Percentiles rank a stretch among this genome's conserved stretches.
phyloP scores from a whole-genome alignment of 2,888 invertebrate genomes.

The Leptopilina myrica region DNA sequence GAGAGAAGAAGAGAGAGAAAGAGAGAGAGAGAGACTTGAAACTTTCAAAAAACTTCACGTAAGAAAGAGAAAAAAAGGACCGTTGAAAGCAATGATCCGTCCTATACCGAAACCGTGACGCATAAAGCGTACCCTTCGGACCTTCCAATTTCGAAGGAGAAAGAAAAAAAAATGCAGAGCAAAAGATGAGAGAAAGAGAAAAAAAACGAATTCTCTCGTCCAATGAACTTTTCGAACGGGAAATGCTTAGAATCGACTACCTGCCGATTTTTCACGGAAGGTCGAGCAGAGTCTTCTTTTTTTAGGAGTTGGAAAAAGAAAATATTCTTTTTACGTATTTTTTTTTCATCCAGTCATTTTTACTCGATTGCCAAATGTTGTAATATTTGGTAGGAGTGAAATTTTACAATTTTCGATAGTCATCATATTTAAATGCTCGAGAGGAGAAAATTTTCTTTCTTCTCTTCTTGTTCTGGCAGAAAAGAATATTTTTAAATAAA shows the following conservation, averaged over 20 bases:
- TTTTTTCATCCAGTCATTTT: constrained; percentile 7
- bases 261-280: constrained; percentile 71
- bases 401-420: constrained; percentile 29
- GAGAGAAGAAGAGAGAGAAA: not conserved
- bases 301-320: not conserved
- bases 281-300: constrained; percentile 49
- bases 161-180: constrained; percentile 31
- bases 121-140: constrained; percentile 58
- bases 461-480: not conserved
- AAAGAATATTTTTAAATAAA: too few relatives aligned
- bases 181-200: constrained; percentile 43
- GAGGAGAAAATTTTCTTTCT: not conserved
- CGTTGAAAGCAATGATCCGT: constrained; percentile 61
- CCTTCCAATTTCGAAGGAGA: constrained; percentile 51
- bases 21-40: not conserved
- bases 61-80: constrained; percentile 50
- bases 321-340: constrained; percentile 28
- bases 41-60: constrained; percentile 44
- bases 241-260: constrained; percentile 63
- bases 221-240: constrained; percentile 44
- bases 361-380: not conserved
- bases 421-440: constrained; percentile 26
- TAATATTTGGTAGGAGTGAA: not conserved
- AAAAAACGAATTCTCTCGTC: constrained; percentile 50
- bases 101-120: constrained; percentile 54